A percentile compares a stretch with the other conserved stretches of the same genome.
phyloP scores from a whole-genome alignment of 2,797 vertebrate genomes.

The Chelmon rostratus region DNA sequence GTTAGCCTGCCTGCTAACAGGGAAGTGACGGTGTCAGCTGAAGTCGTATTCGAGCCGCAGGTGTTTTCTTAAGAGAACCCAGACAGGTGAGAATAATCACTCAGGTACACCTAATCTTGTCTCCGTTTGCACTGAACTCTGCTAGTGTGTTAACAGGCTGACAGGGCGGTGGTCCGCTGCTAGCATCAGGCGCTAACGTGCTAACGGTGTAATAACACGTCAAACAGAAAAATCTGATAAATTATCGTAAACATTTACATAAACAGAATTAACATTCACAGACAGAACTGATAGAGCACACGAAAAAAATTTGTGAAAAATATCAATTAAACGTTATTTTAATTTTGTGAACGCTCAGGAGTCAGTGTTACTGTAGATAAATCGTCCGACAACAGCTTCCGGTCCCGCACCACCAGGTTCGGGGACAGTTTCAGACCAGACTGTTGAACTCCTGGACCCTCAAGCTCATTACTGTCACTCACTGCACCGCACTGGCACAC shows the following conservation, averaged over 20 bases:
- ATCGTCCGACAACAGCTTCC: too few species aligned
- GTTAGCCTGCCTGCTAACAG: slow-evolving; percentile 16
- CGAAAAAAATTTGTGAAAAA: background rate
- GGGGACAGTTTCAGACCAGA: too few species aligned
- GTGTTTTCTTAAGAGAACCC: slow-evolving; percentile 5
- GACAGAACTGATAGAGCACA: background rate
- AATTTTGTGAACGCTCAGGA: too few species aligned
- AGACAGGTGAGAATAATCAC: slow-evolving; percentile 42
- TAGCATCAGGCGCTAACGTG: slow-evolving; percentile 36
- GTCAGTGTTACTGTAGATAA: too few species aligned
- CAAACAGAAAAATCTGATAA: background rate
- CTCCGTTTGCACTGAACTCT: background rate
- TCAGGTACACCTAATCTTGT: background rate
- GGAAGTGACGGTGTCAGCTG: slow-evolving; percentile 48
- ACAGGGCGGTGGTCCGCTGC: slow-evolving; percentile 40
- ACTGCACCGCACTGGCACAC: too few species aligned
- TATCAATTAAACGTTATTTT: background rate
- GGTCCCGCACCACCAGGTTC: too few species aligned
- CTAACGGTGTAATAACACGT: background rate
- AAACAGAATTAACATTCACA: too few species aligned
- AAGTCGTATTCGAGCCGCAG: slow-evolving; percentile 23
- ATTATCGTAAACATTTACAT: background rate
- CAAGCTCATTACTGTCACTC: too few species aligned
- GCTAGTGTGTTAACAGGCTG: slow-evolving; percentile 8
- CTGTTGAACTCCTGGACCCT: too few species aligned